phyloP scores from a whole-genome alignment of 2,888 invertebrate species.

The Heliconius aoede region DNA sequence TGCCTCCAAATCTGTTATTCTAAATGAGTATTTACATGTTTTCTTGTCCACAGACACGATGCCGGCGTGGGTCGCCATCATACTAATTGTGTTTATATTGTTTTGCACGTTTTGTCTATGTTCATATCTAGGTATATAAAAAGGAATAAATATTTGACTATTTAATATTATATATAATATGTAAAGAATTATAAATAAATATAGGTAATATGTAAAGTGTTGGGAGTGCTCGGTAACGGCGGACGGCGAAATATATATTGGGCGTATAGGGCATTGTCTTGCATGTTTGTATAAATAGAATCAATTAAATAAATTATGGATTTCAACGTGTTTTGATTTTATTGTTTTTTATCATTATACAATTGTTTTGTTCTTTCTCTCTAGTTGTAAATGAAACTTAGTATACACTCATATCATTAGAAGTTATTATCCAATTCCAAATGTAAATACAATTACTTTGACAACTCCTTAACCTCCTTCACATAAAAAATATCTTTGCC shows the following conservation, averaged over 20 bases:
- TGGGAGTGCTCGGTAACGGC: constrained; percentile 62
- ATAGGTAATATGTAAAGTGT: constrained; percentile 56
- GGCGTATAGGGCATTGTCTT: constrained; percentile 57
- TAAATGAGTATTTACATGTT: neutral
- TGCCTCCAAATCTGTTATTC: too few species aligned
- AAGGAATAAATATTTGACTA: constrained; percentile 45
- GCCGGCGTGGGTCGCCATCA: constrained; percentile 91
- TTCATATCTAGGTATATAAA: constrained; percentile 91
- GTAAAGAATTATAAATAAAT: constrained; percentile 45
- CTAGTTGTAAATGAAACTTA: too few species aligned
- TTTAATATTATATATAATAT: constrained; percentile 41
- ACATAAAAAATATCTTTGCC: too few species aligned
- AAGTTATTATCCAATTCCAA: too few species aligned
- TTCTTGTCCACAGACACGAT: constrained; percentile 86
- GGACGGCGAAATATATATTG: constrained; percentile 50
- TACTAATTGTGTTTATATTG: constrained; percentile 89
- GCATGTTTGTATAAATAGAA: constrained; percentile 73
- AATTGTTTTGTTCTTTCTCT: too few species aligned
- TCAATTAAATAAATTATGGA: constrained; percentile 75
- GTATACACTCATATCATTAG: too few species aligned
- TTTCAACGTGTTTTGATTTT: constrained; percentile 53
- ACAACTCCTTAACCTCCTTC: too few species aligned
- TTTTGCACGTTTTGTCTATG: constrained; percentile 92
- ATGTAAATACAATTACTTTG: too few species aligned
- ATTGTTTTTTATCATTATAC: neutral